Percentiles rank a stretch among this genome's conserved stretches.
phyloP scores from a whole-genome alignment of 2,797 vertebrate genomes.

The Rhinophrynus dorsalis region DNA sequence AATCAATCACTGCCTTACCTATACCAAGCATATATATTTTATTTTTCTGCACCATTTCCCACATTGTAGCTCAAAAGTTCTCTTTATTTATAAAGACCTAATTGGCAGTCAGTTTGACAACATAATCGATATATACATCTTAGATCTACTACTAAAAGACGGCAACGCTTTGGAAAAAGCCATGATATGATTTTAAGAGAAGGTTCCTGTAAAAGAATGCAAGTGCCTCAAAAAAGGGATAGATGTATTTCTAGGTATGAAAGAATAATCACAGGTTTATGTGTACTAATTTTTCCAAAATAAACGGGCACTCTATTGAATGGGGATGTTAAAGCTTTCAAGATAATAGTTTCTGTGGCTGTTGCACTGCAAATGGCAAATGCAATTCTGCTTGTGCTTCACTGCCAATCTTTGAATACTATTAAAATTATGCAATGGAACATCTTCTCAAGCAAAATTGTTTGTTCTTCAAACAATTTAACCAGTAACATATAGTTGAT shows the following conservation, averaged over 20 bases:
- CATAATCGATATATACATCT: slow-evolving; percentile 30
- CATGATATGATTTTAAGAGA: slow-evolving; percentile 16
- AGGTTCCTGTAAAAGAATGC: background rate
- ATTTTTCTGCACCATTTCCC: no score
- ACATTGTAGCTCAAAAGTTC: no score
- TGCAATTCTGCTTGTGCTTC: slow-evolving; percentile 57
- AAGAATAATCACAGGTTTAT: slow-evolving; percentile 66
- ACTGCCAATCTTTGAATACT: slow-evolving; percentile 47
- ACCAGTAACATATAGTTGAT: slow-evolving; percentile 61
- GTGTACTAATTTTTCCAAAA: slow-evolving; percentile 62
- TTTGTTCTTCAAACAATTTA: slow-evolving; percentile 63
- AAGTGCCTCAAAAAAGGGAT: slow-evolving; percentile 12
- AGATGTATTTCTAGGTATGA: slow-evolving; percentile 36
- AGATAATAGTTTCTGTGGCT: slow-evolving; percentile 72
- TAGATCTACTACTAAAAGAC: slow-evolving; percentile 9
- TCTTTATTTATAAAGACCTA: slow-evolving; percentile 4
- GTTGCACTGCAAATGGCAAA: slow-evolving; percentile 73
- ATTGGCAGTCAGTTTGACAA: slow-evolving; percentile 30
- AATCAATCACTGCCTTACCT: no score
- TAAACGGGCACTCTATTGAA: slow-evolving; percentile 70
- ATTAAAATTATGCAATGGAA: slow-evolving; percentile 58
- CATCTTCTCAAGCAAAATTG: slow-evolving; percentile 53
- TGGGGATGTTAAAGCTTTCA: slow-evolving; percentile 73
- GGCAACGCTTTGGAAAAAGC: slow-evolving; percentile 44
- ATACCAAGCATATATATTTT: no score